These are phyloP conservation scores for Arenicola marina DNA, from an alignment of 2,888 invertebrate genomes.

Conservation along the genomic window DNA sequence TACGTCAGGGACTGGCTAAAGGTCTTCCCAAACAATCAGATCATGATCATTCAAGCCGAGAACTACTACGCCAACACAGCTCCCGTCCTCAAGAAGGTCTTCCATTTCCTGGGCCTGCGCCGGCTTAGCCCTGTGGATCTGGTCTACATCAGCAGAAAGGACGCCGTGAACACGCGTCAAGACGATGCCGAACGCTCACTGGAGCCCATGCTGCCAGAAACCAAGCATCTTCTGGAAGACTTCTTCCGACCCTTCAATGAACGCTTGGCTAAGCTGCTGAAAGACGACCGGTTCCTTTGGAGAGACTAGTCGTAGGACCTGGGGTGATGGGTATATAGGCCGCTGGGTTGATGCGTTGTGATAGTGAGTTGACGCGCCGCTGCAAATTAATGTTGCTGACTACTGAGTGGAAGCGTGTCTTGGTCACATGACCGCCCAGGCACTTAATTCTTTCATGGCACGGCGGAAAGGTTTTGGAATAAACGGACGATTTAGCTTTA, in stretches of 20 bases:
- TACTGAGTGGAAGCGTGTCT: too few species aligned
- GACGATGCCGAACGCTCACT: not conserved
- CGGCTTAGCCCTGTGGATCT: not conserved
- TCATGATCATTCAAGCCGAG: conserved; percentile 37
- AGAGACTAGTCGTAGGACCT: too few species aligned
- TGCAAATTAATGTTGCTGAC: too few species aligned
- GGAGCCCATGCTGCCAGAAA: conserved; percentile 4
- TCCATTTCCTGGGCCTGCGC: conserved; percentile 30
- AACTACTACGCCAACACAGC: conserved; percentile 32
- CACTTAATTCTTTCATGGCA: too few species aligned
- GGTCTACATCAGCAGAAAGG: not conserved
- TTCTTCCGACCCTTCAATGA: conserved; percentile 8
- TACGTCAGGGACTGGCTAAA: conserved; percentile 40
- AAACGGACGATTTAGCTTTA: too few species aligned
- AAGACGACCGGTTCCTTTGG: not conserved
- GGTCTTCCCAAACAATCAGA: conserved; percentile 38
- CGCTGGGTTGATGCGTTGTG: too few species aligned
- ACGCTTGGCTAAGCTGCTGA: not conserved
- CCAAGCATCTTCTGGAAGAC: not conserved
- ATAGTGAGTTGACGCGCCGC: too few species aligned
- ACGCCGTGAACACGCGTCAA: not conserved
- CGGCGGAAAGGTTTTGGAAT: too few species aligned
- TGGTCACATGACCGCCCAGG: too few species aligned
- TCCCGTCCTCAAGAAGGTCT: conserved; percentile 28
- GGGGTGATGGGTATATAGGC: too few species aligned